A percentile compares a stretch with the other conserved stretches of the same genome.
Evolutionary conservation across 2,113 vertebrate species (phyloP).

Genomic region (Pardalotus punctatus): DNA sequence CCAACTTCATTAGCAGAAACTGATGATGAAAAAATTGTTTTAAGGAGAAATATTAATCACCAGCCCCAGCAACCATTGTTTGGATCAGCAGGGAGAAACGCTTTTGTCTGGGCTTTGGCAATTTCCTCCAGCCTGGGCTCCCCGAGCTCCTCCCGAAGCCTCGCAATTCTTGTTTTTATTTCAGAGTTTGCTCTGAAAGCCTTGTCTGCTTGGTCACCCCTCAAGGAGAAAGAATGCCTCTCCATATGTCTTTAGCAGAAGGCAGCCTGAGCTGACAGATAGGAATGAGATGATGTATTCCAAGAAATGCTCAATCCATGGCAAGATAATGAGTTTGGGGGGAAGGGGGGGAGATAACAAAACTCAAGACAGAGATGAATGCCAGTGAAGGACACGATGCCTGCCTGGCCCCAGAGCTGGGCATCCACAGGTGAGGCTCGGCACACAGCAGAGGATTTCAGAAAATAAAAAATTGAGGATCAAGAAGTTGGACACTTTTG

Average conservation of each 20-base stretch:
- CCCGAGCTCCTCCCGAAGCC: neutral
- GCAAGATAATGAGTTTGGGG: neutral
- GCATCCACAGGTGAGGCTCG: neutral
- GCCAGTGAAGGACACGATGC: neutral
- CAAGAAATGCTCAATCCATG: slow-evolving; percentile 26
- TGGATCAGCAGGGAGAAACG: neutral
- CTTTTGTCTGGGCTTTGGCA: neutral
- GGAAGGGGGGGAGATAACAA: neutral
- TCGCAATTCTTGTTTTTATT: neutral
- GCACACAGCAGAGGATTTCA: neutral
- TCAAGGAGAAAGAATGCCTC: slow-evolving; percentile 34
- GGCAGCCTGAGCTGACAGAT: slow-evolving; percentile 24
- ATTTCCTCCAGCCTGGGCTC: neutral
- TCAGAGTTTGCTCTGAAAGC: neutral
- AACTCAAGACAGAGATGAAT: neutral
- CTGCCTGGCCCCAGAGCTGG: neutral
- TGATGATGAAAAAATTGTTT: neutral
- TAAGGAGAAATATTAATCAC: neutral
- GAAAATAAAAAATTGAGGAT: neutral
- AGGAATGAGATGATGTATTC: neutral
- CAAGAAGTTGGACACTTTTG: neutral
- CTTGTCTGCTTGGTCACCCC: slow-evolving; percentile 34
- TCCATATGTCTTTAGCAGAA: slow-evolving; percentile 54
- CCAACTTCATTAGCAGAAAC: neutral
- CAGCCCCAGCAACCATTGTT: neutral